phyloP scores from a whole-genome alignment of 92 coral and sea anemone species.

The Phymanthus crucifer region DNA sequence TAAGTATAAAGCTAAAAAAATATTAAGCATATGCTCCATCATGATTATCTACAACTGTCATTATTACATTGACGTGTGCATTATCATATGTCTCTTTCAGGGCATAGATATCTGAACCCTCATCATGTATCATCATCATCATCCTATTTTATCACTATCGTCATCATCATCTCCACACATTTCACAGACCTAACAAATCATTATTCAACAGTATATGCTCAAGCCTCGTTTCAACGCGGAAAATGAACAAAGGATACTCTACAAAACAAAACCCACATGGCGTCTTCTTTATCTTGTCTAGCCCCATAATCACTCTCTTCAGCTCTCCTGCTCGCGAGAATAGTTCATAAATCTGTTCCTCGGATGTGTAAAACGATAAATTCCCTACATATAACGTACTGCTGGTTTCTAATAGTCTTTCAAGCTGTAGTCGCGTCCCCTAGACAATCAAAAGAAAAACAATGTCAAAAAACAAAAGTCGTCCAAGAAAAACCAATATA shows the following conservation, averaged over 20 bases:
- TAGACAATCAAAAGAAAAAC: constrained; percentile 5
- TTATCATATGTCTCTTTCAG: neutral
- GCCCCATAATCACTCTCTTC: constrained; percentile 85
- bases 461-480: neutral
- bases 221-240: too few relatives aligned
- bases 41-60: neutral
- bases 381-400: constrained; percentile 91
- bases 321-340: constrained; percentile 92
- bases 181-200: too few relatives aligned
- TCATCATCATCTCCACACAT: neutral
- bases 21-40: too few relatives aligned
- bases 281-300: constrained; percentile 84
- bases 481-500: neutral
- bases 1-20: constrained; percentile 27
- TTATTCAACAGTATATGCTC: too few relatives aligned
- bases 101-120: too few relatives aligned
- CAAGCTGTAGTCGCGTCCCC: constrained; percentile 80
- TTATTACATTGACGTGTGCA: neutral
- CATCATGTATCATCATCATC: neutral
- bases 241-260: constrained; percentile 79
- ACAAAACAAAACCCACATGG: constrained; percentile 98
- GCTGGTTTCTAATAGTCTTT: constrained; percentile 57
- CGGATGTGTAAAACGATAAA: constrained; percentile 93
- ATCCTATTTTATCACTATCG: neutral
- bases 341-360: constrained; percentile 90